A percentile compares a stretch with the other conserved stretches of the same genome.
phyloP scores from a whole-genome alignment of 35 echinoderm and acorn worm genomes.

The Heliocidaris tuberculata region DNA sequence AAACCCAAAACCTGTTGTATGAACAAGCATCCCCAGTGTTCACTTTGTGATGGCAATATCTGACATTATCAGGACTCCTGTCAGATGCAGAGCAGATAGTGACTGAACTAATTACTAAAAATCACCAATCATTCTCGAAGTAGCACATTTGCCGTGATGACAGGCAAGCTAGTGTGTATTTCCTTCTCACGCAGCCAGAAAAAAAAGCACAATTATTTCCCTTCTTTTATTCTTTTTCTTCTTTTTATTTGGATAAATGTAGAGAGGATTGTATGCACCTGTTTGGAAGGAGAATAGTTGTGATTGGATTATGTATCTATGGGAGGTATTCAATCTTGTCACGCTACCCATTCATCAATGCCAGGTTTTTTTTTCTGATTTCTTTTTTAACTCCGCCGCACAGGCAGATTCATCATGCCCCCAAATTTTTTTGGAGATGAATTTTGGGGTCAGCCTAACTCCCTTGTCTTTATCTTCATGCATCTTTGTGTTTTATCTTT shows the following conservation, averaged over 20 bases:
- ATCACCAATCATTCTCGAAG: neutral
- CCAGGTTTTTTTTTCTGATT: neutral
- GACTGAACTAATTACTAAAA: neutral
- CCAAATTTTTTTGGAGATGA: neutral
- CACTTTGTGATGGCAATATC: neutral
- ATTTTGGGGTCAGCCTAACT: neutral
- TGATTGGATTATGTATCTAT: neutral
- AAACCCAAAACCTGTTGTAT: too few species aligned
- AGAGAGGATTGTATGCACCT: neutral
- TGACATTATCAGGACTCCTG: neutral
- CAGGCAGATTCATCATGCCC: neutral
- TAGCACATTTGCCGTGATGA: too few species aligned
- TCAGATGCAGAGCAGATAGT: neutral
- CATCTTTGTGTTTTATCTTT: neutral
- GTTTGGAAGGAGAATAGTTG: neutral
- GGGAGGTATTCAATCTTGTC: neutral
- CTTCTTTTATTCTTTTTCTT: neutral
- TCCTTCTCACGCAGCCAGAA: too few species aligned
- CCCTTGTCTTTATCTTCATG: neutral
- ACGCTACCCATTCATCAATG: slow-evolving; percentile 9
- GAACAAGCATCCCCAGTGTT: too few species aligned
- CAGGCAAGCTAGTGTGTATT: too few species aligned
- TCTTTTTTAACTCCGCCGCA: neutral
- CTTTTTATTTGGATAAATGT: neutral
- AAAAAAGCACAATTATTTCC: neutral